Evolutionary conservation across 1,140 invertebrate genomes (phyloP).

Genomic region (Heterodera carotae): DNA sequence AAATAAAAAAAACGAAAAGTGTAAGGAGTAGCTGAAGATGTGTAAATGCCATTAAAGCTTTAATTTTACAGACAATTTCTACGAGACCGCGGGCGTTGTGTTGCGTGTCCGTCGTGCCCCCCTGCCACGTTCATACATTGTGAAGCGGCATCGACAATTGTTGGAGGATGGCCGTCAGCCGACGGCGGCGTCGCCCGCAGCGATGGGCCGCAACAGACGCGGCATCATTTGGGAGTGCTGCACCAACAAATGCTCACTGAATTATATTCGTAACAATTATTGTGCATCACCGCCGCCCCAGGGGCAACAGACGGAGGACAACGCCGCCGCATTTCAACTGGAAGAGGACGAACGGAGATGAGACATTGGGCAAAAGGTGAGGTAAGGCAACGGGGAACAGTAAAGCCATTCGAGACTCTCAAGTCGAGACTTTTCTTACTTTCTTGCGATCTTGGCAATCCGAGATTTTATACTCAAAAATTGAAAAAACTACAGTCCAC

Average conservation of each 20-base stretch:
- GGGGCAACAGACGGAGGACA: not conserved
- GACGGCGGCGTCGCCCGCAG: not conserved
- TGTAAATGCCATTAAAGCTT: too few relatives aligned
- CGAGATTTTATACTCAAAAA: too few relatives aligned
- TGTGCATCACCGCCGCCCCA: constrained; percentile 9
- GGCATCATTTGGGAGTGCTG: constrained; percentile 34
- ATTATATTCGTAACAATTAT: constrained; percentile 30
- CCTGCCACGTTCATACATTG: not conserved
- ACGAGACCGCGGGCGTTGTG: constrained; percentile 26
- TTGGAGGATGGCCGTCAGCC: not conserved
- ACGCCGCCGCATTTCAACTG: constrained; percentile 8
- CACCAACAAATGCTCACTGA: constrained; percentile 30
- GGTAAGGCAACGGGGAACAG: too few relatives aligned
- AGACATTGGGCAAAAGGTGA: not conserved
- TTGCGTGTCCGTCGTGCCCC: constrained; percentile 20
- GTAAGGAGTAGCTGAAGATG: too few relatives aligned
- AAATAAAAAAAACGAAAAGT: not conserved
- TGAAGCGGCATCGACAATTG: not conserved
- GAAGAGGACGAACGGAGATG: constrained; percentile 23
- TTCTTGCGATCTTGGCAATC: too few relatives aligned
- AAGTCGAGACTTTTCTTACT: too few relatives aligned
- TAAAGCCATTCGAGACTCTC: too few relatives aligned
- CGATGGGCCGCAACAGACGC: constrained; percentile 16
- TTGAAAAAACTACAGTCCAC: too few relatives aligned
- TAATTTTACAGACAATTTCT: constrained; percentile 20